Evolutionary conservation across 2,888 invertebrate genomes (phyloP).

Genomic region (Agonum fuliginosum): DNA sequence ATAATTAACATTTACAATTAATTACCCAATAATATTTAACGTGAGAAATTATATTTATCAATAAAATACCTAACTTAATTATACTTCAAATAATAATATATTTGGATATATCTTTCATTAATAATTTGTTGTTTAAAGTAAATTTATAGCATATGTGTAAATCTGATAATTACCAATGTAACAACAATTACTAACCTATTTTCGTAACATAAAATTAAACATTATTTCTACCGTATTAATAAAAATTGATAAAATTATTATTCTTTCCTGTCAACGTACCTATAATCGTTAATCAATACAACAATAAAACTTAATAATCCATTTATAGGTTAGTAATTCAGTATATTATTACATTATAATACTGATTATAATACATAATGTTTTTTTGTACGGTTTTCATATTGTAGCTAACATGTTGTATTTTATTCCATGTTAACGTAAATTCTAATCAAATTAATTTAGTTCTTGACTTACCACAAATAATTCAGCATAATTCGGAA

Average conservation of each 20-base stretch:
- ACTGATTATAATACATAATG: no score
- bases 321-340: no score
- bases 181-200: background rate
- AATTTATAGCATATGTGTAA: constrained; percentile 1
- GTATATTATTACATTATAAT: no score
- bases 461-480: no score
- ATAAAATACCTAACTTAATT: background rate
- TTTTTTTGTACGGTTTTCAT: no score
- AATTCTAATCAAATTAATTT: no score
- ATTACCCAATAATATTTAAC: background rate
- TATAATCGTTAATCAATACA: no score
- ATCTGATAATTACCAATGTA: background rate
- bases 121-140: background rate
- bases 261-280: background rate
- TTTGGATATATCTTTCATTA: background rate
- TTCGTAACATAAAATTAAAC: background rate
- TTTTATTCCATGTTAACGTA: no score
- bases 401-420: no score
- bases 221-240: no score
- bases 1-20: background rate
- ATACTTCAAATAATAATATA: background rate
- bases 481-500: no score
- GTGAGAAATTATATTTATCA: constrained; percentile 7
- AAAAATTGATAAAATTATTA: background rate
- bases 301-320: no score